Conservation (phyloP, 2,113 vertebrate species). For the Ptyas mucosa region DNA sequence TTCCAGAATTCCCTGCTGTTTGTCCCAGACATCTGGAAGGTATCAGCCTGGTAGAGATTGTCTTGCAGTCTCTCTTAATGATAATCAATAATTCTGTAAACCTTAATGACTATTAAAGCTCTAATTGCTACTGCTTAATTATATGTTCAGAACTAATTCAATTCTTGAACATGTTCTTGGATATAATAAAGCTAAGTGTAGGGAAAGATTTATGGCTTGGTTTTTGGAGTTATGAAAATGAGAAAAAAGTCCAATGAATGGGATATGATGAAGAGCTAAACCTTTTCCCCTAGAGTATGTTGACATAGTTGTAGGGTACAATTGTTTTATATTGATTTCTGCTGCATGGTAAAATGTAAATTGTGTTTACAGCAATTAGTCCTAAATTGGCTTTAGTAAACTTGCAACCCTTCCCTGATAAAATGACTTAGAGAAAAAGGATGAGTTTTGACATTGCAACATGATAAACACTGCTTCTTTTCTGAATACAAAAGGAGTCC, state of each 20-base stretch:
- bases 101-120: background rate
- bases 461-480: conserved; percentile 5
- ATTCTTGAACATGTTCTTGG: background rate
- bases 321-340: conserved; percentile 17
- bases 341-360: background rate
- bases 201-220: background rate
- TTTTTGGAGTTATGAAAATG: background rate
- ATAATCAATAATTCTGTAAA: background rate
- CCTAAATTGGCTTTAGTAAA: conserved; percentile 11
- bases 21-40: background rate
- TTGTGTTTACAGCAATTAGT: conserved; percentile 8
- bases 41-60: background rate
- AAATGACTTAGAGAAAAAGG: conserved; percentile 11
- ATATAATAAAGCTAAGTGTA: background rate
- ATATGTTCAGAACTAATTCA: background rate
- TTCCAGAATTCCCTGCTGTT: background rate
- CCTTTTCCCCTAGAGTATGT: background rate
- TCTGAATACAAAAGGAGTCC: background rate
- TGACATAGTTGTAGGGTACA: background rate
- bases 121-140: background rate
- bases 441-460: background rate
- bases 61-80: background rate
- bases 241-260: background rate
- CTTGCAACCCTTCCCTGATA: background rate
- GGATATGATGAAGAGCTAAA: background rate